A percentile compares a stretch with the other conserved stretches of the same genome.
phyloP scores from a whole-genome alignment of 2,888 invertebrate genomes.

The Tenthredo amoena region DNA sequence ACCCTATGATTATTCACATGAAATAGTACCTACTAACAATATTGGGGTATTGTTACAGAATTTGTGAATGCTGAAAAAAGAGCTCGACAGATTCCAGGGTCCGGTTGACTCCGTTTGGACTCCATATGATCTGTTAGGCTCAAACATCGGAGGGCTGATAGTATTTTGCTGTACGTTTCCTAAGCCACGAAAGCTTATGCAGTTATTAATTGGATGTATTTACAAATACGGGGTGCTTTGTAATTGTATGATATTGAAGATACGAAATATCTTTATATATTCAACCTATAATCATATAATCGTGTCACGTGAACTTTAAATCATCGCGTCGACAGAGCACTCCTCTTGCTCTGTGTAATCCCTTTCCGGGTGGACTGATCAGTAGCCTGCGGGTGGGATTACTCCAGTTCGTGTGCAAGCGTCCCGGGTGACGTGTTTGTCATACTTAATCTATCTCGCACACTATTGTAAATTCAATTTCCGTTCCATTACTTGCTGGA shows the following conservation, averaged over 20 bases:
- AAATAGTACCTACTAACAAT: not conserved
- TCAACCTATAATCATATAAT: not conserved
- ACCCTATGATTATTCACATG: too few species aligned
- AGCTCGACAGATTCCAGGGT: too few species aligned
- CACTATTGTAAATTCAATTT: not conserved
- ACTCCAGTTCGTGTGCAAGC: not conserved
- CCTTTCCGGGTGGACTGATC: conserved; percentile 2
- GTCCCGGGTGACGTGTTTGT: not conserved
- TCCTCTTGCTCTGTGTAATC: not conserved
- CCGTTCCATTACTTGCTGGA: not conserved
- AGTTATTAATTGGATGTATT: too few species aligned
- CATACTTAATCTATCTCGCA: conserved; percentile 2
- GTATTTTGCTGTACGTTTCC: too few species aligned
- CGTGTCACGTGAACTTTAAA: conserved; percentile 2
- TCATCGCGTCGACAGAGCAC: not conserved
- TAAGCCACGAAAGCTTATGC: too few species aligned
- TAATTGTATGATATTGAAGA: too few species aligned
- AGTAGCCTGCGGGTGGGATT: conserved; percentile 2
- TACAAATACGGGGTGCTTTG: too few species aligned
- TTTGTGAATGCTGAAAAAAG: too few species aligned
- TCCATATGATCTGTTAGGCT: too few species aligned
- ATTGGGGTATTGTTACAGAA: too few species aligned
- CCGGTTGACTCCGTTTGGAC: too few species aligned
- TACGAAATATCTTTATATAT: not conserved
- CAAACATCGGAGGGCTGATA: too few species aligned